Evolutionary conservation across 37 sponge, comb jelly and placozoan species (phyloP), one percentile per base, ranked within the genome.

Genomic region (Geodia barretti): DNA sequence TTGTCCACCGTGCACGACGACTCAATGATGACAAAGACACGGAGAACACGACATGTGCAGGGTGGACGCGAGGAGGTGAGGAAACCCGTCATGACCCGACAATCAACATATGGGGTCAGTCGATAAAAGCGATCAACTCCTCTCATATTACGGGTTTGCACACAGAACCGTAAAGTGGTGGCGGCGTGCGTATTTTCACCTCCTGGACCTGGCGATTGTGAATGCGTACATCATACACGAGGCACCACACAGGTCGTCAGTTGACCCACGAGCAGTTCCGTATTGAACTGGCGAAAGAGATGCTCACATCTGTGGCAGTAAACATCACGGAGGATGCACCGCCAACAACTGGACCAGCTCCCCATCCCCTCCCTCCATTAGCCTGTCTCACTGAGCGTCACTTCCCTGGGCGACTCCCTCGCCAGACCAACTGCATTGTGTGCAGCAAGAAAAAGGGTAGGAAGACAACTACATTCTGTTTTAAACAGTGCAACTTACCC

Each of bases 91-190:
- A 30, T 54, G 36, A 61, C 72, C 24, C 38, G 74, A 83, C 76
- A 83, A 83, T 28, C 34, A 63, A 54, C 64, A 68, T 33, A 83
- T 83, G 82, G 82, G 82, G 35, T 72, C 63, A 14, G 82, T 81
- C 4, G 82, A 81, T 39, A 42, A 59, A 21, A 26, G 41, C 29
- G 84, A 83, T 32, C 84, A 83, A 59, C 68, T 83, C 34, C 43
- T 74, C 31, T 29, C 30, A 8, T 83, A 83, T 35, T 83, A 83
- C 63, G 67, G 84, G 21, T 83, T 65, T 60, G 29, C 37, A 35
- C 75, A 75, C 34, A 37, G 68, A 2, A 9, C 65, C 20, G 38
- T 26, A 26, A 74, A 75, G 59, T 83, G 84, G 84, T 83, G 76
- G 76, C 36, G 34, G 33, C 26, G 68, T 38, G 76, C 64, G 24